phyloP scores from a whole-genome alignment of 1,140 invertebrate species.

The Drosophila jambulina region DNA sequence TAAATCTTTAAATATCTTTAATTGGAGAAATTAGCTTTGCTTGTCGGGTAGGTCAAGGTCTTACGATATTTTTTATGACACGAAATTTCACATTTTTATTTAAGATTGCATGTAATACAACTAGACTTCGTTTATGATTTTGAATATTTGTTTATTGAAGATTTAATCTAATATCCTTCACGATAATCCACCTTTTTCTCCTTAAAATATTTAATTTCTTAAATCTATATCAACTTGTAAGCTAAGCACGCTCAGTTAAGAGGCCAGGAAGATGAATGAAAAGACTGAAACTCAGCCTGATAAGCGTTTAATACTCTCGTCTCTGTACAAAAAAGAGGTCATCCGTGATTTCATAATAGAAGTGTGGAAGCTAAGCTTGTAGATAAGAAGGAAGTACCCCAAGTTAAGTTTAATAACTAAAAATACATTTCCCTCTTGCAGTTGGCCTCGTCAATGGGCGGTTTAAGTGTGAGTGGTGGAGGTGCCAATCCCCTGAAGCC shows the following conservation, averaged over 20 bases:
- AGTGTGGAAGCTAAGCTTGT: conserved; percentile 17
- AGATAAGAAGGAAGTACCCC: conserved; percentile 30
- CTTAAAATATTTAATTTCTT: not conserved
- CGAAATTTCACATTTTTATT: not conserved
- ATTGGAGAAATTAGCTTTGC: too few relatives aligned
- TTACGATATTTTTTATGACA: not conserved
- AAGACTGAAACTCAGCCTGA: conserved; percentile 17
- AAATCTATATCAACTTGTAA: not conserved
- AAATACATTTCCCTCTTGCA: conserved; percentile 17
- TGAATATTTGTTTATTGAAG: not conserved
- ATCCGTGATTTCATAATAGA: conserved; percentile 22
- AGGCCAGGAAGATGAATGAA: not conserved
- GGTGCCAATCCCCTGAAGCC: conserved; percentile 68
- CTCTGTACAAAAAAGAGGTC: conserved; percentile 39
- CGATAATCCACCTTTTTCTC: fast-evolving
- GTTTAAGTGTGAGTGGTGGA: conserved; percentile 57
- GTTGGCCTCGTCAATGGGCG: conserved; percentile 80
- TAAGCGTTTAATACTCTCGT: conserved; percentile 38
- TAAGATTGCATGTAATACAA: not conserved
- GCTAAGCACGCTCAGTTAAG: not conserved
- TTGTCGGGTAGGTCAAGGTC: conserved; percentile 1
- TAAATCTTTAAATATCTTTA: not conserved
- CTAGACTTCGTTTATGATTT: not conserved
- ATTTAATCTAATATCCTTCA: not conserved
- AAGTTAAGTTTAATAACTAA: conserved; percentile 39